Percentiles rank a stretch among this genome's conserved stretches.
These are phyloP conservation scores for Drosophila busckii DNA, from an alignment of 1,140 invertebrate species.

Conservation along the genomic window DNA sequence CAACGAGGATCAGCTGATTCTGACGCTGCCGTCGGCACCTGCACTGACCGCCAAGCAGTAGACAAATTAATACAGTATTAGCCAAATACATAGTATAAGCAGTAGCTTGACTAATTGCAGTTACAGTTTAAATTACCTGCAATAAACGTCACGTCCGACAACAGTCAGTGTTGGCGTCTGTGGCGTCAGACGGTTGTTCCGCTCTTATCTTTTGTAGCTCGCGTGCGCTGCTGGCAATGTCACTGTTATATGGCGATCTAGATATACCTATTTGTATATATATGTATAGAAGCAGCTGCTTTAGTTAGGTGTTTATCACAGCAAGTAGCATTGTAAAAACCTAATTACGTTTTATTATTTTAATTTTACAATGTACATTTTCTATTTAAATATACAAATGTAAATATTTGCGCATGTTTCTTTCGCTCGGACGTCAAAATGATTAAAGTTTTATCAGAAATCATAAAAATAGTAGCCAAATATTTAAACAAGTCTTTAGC, in stretches of 20 bases:
- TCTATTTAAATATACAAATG: background rate
- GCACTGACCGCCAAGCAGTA: constrained; percentile 33
- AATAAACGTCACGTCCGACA: too few species aligned
- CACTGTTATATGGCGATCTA: constrained; percentile 5
- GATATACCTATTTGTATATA: background rate
- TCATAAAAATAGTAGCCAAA: too few species aligned
- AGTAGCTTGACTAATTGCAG: too few species aligned
- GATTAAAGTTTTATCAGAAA: too few species aligned
- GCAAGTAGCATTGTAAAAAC: constrained; percentile 11
- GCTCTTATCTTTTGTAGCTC: background rate
- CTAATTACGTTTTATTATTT: constrained; percentile 12
- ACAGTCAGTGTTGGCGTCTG: constrained; percentile 3
- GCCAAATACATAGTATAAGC: too few species aligned
- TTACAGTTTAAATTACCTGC: too few species aligned
- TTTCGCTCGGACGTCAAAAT: constrained; percentile 12
- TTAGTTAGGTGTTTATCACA: constrained; percentile 13
- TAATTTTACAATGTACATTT: constrained; percentile 1
- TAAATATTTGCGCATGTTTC: constrained; percentile 3
- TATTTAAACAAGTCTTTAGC: too few species aligned
- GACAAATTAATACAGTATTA: background rate
- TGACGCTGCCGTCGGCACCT: constrained; percentile 9
- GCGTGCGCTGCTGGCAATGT: constrained; percentile 17
- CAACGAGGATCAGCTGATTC: constrained; percentile 38
- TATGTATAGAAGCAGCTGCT: too few species aligned
- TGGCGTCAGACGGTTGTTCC: background rate